Evolutionary conservation across 2,113 vertebrate genomes (phyloP), one percentile per base, ranked within the genome.

Genomic region (Scytalopus superciliaris): DNA sequence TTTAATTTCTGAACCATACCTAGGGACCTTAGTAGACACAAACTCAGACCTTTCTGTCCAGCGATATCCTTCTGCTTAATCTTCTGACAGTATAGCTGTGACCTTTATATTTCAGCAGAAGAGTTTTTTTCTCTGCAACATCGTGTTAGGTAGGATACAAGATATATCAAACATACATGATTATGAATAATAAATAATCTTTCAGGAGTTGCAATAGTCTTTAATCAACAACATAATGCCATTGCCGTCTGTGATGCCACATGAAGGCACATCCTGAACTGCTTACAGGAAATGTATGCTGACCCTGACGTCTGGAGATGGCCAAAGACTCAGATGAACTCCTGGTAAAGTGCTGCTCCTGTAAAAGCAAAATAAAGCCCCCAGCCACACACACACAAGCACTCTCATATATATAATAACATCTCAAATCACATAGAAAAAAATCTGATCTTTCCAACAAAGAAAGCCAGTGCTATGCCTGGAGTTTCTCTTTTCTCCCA

Each of bases 401-500:
- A 15, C 53, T 73, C 44, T n/a, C 62, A 91, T 64, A 91, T 67
- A 87, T 75, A 92, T 64, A 94, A 97, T 92, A 95, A 96, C 76
- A 87, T 94, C 85, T 92, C 89, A 95, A 78, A 97, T 95, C 89
- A 7, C 94, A 93, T 37, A 84, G 73, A 84, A 86, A 95, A 95
- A 87, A 73, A 94, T 94, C 92, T 95, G 96, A 97, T 97, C 92
- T 95, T 97, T 97, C 95, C 96, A 97, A 95, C 92, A 96, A 97
- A 97, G 94, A 95, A 98, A 97, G 97, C 96, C 93, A 89, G 94
- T 95, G 85, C 92, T 27, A 82, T 81, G 98, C 97, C 98, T 98
- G 98, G 97, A 98, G 90, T 98, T 98, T 98, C 97, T 98, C 98
- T 98, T 95, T 96, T 90, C 97, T 97, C 95, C 90, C 93, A 97